Conservation (phyloP, 2,888 invertebrate species). For the Platycnemis pennipes region DNA sequence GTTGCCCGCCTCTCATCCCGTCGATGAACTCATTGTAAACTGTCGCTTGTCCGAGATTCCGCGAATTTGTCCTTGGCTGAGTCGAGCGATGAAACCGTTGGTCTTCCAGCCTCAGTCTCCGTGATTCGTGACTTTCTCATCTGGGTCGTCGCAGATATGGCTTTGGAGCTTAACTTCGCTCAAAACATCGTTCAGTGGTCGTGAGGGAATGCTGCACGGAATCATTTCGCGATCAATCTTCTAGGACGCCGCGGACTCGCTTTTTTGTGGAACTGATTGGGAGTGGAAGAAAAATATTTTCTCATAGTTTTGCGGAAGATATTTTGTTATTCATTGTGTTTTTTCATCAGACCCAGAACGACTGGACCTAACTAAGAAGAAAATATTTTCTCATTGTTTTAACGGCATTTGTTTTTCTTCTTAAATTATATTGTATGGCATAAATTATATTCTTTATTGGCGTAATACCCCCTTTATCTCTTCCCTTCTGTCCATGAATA, state of each 20-base stretch:
- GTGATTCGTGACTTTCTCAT: slow-evolving; percentile 10
- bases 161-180: neutral
- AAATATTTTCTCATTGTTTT: too few species aligned
- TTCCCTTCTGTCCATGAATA: too few species aligned
- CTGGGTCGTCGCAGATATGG: neutral
- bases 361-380: too few species aligned
- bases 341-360: too few species aligned
- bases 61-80: neutral
- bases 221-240: too few species aligned
- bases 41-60: neutral
- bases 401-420: too few species aligned
- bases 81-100: neutral
- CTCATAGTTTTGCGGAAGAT: neutral
- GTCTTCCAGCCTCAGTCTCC: neutral
- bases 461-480: too few species aligned
- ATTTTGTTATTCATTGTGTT: too few species aligned
- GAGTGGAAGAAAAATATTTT: neutral
- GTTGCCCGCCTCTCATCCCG: neutral
- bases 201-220: neutral
- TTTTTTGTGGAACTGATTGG: neutral
- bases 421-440: too few species aligned
- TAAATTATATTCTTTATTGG: too few species aligned
- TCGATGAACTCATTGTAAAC: slow-evolving; percentile 30
- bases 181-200: neutral
- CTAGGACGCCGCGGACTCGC: neutral